These are phyloP conservation scores for Galeopterus variegatus DNA, from an alignment of 2,113 vertebrate species.

Conservation along the genomic window DNA sequence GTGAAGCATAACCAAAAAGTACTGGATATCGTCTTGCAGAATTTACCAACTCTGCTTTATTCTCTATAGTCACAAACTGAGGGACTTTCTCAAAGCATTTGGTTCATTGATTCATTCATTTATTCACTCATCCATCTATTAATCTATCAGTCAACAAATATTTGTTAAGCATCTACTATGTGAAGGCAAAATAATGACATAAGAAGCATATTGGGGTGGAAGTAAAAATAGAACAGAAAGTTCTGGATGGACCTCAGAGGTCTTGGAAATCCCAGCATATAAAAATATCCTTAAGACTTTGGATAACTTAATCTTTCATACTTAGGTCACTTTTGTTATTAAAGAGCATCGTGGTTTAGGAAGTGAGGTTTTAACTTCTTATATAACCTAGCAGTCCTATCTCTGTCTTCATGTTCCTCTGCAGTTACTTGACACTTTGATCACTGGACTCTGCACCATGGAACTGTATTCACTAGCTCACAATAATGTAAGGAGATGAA, in stretches of 20 bases:
- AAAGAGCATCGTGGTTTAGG: slow-evolving; percentile 19
- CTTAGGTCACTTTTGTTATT: not conserved
- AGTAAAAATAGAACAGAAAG: slow-evolving; percentile 15
- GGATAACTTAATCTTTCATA: not conserved
- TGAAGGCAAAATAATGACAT: not conserved
- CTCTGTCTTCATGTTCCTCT: not conserved
- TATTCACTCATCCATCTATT: not conserved
- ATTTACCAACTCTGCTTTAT: not conserved
- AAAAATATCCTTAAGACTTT: not conserved
- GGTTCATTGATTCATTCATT: not conserved
- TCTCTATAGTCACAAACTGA: not conserved
- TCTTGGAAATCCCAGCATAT: not conserved
- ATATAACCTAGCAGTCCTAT: not conserved
- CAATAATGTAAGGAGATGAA: not conserved
- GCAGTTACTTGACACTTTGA: slow-evolving; percentile 26
- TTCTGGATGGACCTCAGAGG: not conserved
- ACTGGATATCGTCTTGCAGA: not conserved
- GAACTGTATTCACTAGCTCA: not conserved
- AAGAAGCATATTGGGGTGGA: not conserved
- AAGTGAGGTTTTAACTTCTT: slow-evolving; percentile 2
- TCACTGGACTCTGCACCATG: not conserved
- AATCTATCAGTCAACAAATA: slow-evolving; percentile 16
- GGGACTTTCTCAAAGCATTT: slow-evolving; percentile 22
- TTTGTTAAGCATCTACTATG: not conserved
- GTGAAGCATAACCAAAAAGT: not conserved